phyloP scores from a whole-genome alignment of 2,797 vertebrate genomes.

The Hapalemur alaotrensis region DNA sequence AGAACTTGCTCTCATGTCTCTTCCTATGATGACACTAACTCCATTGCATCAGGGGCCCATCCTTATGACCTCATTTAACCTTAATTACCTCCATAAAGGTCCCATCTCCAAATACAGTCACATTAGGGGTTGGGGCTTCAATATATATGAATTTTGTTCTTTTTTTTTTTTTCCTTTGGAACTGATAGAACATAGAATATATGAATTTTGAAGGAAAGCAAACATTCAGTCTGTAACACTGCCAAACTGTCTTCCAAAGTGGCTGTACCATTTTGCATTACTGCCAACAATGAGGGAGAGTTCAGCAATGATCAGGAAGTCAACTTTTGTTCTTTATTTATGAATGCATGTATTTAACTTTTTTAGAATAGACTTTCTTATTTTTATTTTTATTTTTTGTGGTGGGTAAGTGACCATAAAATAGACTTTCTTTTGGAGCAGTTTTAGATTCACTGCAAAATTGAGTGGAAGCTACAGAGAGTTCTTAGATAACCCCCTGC shows the following conservation, averaged over 20 bases:
- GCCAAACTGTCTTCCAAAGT: background rate
- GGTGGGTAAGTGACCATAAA: background rate
- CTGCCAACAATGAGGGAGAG: too few relatives aligned
- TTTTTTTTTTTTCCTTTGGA: too few relatives aligned
- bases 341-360: background rate
- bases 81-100: background rate
- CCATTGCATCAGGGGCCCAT: too few relatives aligned
- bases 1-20: background rate
- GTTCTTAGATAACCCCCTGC: background rate
- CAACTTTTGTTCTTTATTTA: too few relatives aligned
- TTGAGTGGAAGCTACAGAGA: background rate
- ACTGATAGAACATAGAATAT: too few relatives aligned
- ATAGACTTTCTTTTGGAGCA: background rate
- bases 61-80: background rate
- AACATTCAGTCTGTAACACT: too few relatives aligned
- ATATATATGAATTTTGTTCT: background rate
- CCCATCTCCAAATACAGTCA: background rate
- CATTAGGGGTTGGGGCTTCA: background rate
- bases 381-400: too few relatives aligned
- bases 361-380: background rate
- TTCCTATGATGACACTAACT: background rate
- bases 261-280: background rate
- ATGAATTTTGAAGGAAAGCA: background rate
- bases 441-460: background rate
- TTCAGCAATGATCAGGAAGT: background rate